Evolutionary conservation across 1,140 invertebrate species (phyloP).

Genomic region (Probaryconus sp.): DNA sequence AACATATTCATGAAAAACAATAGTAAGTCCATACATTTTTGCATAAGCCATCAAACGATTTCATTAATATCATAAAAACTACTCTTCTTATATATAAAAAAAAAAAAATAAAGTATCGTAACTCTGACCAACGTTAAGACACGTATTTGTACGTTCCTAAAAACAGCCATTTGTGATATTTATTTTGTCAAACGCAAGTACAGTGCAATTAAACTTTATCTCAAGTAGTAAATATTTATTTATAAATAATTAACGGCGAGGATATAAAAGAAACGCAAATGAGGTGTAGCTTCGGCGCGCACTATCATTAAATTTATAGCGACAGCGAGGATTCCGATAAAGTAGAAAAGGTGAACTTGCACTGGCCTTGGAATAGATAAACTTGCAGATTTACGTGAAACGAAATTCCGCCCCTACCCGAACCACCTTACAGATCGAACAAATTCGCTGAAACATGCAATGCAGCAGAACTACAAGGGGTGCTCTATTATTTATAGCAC

Average conservation of each 20-base stretch:
- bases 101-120: no score
- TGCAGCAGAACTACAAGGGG: conserved; percentile 64
- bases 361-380: conserved; percentile 63
- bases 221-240: no score
- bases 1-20: conserved; percentile 89
- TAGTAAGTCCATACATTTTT: conserved; percentile 80
- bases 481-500: conserved; percentile 46
- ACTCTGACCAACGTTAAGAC: no score
- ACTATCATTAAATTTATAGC: conserved; percentile 36
- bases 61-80: no score
- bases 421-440: conserved; percentile 66
- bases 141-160: no score
- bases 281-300: conserved; percentile 17
- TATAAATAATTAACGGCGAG: background rate
- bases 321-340: conserved; percentile 49
- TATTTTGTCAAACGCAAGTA: no score
- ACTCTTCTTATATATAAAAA: no score
- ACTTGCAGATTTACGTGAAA: conserved; percentile 57
- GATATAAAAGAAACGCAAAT: background rate
- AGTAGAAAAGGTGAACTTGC: conserved; percentile 56
- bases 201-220: no score
- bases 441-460: conserved; percentile 70
- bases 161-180: no score
- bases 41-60: no score
- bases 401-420: conserved; percentile 49